phyloP scores from a whole-genome alignment of 1,140 invertebrate genomes.

The Drosophila orosa region DNA sequence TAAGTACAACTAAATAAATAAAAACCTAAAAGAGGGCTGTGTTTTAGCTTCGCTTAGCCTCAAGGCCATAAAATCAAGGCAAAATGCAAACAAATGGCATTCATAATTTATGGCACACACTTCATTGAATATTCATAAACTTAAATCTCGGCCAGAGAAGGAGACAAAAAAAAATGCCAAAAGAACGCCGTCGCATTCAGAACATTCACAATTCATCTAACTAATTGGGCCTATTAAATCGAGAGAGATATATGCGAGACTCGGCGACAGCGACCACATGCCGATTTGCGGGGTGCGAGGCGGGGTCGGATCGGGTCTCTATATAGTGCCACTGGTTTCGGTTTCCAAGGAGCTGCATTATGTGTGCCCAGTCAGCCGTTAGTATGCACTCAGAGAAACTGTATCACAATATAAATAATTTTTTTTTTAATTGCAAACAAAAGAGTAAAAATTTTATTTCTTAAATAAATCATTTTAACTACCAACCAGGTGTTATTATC shows the following conservation, averaged over 20 bases:
- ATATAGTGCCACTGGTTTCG: conserved; percentile 46
- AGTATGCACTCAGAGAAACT: background rate
- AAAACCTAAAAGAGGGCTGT: conserved; percentile 5
- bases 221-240: conserved; percentile 80
- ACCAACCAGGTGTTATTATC: no score
- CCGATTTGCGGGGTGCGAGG: conserved; percentile 8
- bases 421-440: background rate
- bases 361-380: conserved; percentile 15
- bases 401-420: background rate
- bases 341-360: conserved; percentile 75
- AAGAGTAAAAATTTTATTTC: background rate
- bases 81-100: conserved; percentile 78
- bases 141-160: conserved; percentile 64
- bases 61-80: conserved; percentile 66
- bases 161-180: conserved; percentile 12
- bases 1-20: conserved; percentile 10
- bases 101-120: conserved; percentile 79
- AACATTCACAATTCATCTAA: conserved; percentile 75
- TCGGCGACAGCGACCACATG: conserved; percentile 58
- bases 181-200: conserved; percentile 37
- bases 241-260: conserved; percentile 45
- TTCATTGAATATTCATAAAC: conserved; percentile 83
- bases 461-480: no score
- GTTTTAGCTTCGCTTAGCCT: conserved; percentile 7
- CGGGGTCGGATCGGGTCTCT: background rate